Evolutionary conservation across 37 sponge, comb jelly and placozoan genomes (phyloP), one percentile per base, ranked within the genome.

Genomic region (Cliona cf. orientalis): DNA sequence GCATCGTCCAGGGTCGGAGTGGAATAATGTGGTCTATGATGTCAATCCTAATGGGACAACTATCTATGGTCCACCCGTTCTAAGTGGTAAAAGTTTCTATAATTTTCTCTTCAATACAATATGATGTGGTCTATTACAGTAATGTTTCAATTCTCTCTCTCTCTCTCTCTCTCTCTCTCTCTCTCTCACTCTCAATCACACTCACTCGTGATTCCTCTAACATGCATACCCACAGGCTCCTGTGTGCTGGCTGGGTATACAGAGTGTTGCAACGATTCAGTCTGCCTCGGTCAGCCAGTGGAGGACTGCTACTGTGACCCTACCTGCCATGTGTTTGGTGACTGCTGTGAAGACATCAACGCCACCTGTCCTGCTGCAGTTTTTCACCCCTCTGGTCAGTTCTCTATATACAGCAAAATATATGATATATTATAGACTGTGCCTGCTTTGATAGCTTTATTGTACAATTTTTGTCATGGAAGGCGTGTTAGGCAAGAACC

Each of bases 331-430:
- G 22, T 6, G 1, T 66, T 67, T 32, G 40, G 34, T 2, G 80
- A 79, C 39, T 79, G 80, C 69, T 79, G 80, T 79, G 67, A 21
- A 9, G 80, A 79, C n/a, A n/a, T 65, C 5, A 3, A 66, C 14
- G 22, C 4, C 2, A 66, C 46, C 6, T 79, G 80, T 40, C 57
- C 67, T 76, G 29, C 26, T 40, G 46, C 25, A 45, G 9, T 35
- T 36, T 37, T 34, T 6, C 19, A 37, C 4, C 22, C 65, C 17
- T 53, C 19, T 21, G 19, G 12, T 12, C 56, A 53, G 12, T 12
- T 53, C 56, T 53, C 19, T 53, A 21, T 53, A 19, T 53, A 21
- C 19, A 12, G 17, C 56, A 21, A 12, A 21, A 21, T 12, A 53
- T 53, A 19, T 21, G 12, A 53, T 53, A 61, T 26, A 5, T 61